These are phyloP conservation scores for Caenorhabditis parvicauda DNA, from an alignment of 2,888 invertebrate genomes.

Conservation along the genomic window DNA sequence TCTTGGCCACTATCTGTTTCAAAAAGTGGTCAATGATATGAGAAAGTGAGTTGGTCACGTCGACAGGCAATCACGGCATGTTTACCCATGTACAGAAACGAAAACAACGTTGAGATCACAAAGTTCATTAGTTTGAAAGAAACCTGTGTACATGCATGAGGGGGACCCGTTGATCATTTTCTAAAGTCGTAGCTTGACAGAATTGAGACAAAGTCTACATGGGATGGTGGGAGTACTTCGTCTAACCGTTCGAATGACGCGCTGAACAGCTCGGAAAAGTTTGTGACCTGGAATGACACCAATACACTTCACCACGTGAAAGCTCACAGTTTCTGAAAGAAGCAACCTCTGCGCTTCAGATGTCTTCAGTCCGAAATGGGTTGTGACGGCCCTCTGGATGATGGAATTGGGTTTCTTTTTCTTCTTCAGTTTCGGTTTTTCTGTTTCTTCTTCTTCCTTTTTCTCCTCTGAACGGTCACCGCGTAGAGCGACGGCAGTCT, in stretches of 20 bases:
- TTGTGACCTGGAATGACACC: constrained; percentile 12
- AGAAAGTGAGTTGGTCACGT: no score
- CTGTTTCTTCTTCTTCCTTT: constrained; percentile 3
- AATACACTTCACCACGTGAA: neutral
- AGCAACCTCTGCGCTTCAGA: constrained; percentile 18
- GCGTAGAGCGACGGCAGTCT: constrained; percentile 32
- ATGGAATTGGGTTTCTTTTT: constrained; percentile 32
- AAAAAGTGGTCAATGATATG: no score
- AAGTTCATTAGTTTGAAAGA: no score
- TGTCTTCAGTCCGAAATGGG: constrained; percentile 14
- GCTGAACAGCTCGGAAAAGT: constrained; percentile 14
- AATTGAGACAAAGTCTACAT: neutral
- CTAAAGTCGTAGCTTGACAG: neutral
- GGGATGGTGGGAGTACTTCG: neutral
- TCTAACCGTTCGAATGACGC: neutral
- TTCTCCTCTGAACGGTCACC: constrained; percentile 24
- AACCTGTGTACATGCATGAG: no score
- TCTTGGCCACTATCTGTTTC: no score
- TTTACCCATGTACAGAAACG: no score
- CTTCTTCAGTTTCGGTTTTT: constrained; percentile 17
- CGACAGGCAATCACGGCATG: no score
- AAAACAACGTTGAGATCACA: no score
- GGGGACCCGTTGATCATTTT: no score
- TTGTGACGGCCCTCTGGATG: constrained; percentile 28
- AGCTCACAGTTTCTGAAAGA: constrained; percentile 3